Base-by-base conservation (phyloP, 1,140 invertebrate species). In the Leucophenga varia region DNA sequence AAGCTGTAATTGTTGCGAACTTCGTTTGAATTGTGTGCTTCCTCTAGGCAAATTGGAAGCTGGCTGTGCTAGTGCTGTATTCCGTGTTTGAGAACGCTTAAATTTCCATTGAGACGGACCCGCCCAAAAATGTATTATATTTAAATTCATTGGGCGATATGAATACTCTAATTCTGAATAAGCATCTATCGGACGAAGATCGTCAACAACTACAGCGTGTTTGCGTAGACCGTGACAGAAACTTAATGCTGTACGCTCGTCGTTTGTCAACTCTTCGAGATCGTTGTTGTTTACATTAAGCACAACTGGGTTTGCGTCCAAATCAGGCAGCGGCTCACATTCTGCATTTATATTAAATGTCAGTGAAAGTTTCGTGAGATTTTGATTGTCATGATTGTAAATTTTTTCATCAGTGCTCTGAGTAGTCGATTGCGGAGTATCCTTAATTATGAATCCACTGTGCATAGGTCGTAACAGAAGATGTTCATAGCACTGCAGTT, bases 101-200 rank as follows among this genome's bases (percentile, higher is more conserved):
- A 57, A 60, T 52, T 57, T 60, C 57, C 57, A 60, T 52, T 60
- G 52, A 7, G 57, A 60, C 14, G 57, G 57, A 19, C 57, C 57
- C 25, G 57, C 57, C 57, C 57, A 60, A 46, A 60, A 57, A 48
- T 52, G 48, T 47, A 43, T 51, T 25, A 60, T 57, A 30, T 57
- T 60, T n/a, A n/a, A n/a, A 34, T 60, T 52, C 1, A 57, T 18
- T 8, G 54, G 57, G 6, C 57, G 50, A 46, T 60, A 60, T 9
- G 57, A 57, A 36, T 60, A 60, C 46, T 60, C 57, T 5, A 57
- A 25, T 13, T 48, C 51, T 28, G 50, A 52, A 2, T 16, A 36
- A 3, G 52, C 28, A 41, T 58, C 56, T 1, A 47, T 43, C 3
- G 57, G 57, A 17, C 51, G 51, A 20, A 60, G 21, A 38, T 60